These are phyloP conservation scores for Maccullochella peelii DNA, from an alignment of 2,113 vertebrate species.

Conservation along the genomic window DNA sequence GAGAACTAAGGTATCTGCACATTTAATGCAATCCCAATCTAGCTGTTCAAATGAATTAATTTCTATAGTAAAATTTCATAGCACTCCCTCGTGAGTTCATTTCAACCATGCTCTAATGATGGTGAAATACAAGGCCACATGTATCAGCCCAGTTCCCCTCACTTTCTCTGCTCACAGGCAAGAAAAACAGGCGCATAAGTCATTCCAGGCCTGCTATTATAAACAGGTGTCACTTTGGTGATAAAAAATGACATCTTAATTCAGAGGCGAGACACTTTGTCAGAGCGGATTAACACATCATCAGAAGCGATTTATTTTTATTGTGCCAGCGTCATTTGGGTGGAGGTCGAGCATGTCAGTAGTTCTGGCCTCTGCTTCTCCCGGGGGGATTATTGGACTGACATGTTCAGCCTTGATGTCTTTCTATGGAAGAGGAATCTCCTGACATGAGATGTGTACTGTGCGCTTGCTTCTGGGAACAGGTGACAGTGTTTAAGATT, in stretches of 20 bases:
- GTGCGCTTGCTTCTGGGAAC: conserved; percentile 35
- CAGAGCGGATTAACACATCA: conserved; percentile 84
- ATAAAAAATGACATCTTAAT: conserved; percentile 87
- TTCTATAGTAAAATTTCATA: conserved; percentile 57
- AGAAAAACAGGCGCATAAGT: conserved; percentile 81
- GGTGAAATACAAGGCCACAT: conserved; percentile 61
- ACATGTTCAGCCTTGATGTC: conserved; percentile 69
- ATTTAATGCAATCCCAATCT: conserved; percentile 48
- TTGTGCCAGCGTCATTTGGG: conserved; percentile 73
- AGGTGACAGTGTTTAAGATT: conserved; percentile 45
- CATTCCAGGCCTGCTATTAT: conserved; percentile 82
- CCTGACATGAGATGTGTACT: conserved; percentile 38
- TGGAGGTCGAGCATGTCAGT: conserved; percentile 67
- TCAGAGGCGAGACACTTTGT: conserved; percentile 78
- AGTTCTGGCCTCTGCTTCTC: conserved; percentile 58
- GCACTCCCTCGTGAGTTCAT: conserved; percentile 55
- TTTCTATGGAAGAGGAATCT: conserved; percentile 38
- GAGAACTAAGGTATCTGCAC: conserved; percentile 50
- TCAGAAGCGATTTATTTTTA: conserved; percentile 82
- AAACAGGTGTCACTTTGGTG: conserved; percentile 85
- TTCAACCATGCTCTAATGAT: conserved; percentile 48
- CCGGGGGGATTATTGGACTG: conserved; percentile 30
- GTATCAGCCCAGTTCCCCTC: conserved; percentile 45
- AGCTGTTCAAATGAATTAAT: conserved; percentile 65
- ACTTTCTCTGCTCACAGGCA: conserved; percentile 65